A percentile compares a stretch with the other conserved stretches of the same genome.
phyloP scores from a whole-genome alignment of 2,113 vertebrate genomes.

The Cepphus grylle region DNA sequence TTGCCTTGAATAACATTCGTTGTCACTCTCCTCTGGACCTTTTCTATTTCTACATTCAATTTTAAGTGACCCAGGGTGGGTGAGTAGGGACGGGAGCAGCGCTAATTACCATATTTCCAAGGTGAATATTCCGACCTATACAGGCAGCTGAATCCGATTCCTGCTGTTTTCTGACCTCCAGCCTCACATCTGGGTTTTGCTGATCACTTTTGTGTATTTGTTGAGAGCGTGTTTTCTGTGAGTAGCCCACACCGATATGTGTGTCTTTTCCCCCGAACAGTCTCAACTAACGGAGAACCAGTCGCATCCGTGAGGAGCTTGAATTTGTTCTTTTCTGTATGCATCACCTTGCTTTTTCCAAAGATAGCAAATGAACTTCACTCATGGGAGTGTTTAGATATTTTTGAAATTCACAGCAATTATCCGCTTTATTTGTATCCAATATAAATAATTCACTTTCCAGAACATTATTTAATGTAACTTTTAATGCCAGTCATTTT shows the following conservation, averaged over 20 bases:
- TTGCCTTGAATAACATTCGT: neutral
- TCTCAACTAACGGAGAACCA: neutral
- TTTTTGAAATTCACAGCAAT: neutral
- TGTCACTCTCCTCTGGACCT: neutral
- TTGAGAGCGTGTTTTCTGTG: neutral
- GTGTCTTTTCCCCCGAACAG: neutral
- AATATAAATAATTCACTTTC: neutral
- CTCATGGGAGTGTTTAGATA: neutral
- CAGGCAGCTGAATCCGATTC: neutral
- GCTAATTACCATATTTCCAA: neutral
- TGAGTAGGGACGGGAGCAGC: neutral
- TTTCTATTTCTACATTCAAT: neutral
- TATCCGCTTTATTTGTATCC: neutral
- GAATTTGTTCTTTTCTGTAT: neutral
- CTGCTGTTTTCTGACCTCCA: neutral
- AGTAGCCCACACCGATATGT: too few species aligned
- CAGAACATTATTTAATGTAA: neutral
- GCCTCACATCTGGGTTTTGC: neutral
- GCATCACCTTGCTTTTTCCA: neutral
- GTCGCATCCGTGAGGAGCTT: fast-evolving
- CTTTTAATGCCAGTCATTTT: neutral
- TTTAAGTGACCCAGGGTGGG: neutral
- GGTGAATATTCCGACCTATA: neutral
- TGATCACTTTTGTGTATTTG: neutral
- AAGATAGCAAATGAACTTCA: neutral